Base-by-base conservation (phyloP, 2,113 vertebrate species). In the Podarcis raffonei region DNA sequence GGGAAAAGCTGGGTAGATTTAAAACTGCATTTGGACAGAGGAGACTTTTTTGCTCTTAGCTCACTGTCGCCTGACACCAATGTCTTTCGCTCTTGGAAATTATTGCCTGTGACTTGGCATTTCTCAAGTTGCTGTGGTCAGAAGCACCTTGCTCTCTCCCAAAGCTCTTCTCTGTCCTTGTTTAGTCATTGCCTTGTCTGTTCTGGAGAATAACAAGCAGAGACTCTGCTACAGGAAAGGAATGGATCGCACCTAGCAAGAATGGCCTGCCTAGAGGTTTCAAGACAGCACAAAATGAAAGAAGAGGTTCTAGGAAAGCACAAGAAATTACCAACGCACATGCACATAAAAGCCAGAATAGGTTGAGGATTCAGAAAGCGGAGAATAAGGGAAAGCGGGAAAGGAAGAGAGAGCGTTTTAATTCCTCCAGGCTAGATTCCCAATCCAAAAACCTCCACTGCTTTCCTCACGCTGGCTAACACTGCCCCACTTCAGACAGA, bases 121-220 rank as follows among this genome's bases (percentile, higher is more conserved):
- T 30, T 65, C 68, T 87, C 53, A 15, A 20, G 48, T 62, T 13
- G 71, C 35, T 15, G 23, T 20, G 6, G 22, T n/a, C 16, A 9
- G 8, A 71, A 53, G 68, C 6, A 15, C 27, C 32, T 35, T 4
- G 5, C 77, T 13, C 3, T 20, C 1, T 20, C 13, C 59, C 13
- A 32, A 57, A 2, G 23, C 27, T 30, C 37, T 0, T 30, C 20
- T 42, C 78, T 35, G 62, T 42, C 79, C 27, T 71, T 27, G 0
- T 76, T 66, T 25, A 42, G 2, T 71, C 80, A 13, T 0, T 0
- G 5, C 0, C 2, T 7, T 9, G 57, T 5, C 30, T 30, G 15
- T 62, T 69, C 30, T 78, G 0, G 27, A 89, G 53, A 20, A 0
- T 0, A 0, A 1, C 1, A 2, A 74, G 2, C 23, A 30, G 15